phyloP scores from a whole-genome alignment of 2,888 invertebrate species.

The Sturmia bella region DNA sequence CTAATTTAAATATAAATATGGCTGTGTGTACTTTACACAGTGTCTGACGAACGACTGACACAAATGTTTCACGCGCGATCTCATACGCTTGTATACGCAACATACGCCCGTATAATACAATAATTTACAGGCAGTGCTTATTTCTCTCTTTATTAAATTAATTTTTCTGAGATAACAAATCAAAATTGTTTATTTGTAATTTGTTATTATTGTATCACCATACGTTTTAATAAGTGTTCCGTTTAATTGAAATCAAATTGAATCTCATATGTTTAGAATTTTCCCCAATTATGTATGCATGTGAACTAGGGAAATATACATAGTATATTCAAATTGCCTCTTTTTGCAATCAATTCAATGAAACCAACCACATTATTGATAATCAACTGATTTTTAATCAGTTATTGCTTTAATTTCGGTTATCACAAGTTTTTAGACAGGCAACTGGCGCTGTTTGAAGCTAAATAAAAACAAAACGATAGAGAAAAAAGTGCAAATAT shows the following conservation, averaged over 20 bases:
- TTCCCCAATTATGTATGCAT: neutral
- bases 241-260: no score
- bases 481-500: slow-evolving; percentile 2
- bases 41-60: slow-evolving; percentile 43
- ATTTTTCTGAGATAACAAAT: no score
- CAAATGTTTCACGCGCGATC: slow-evolving; percentile 11
- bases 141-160: no score
- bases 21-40: slow-evolving; percentile 51
- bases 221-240: no score
- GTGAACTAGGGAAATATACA: neutral
- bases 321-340: neutral
- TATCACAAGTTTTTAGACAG: slow-evolving; percentile 52
- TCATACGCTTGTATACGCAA: slow-evolving; percentile 47
- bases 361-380: slow-evolving; percentile 27
- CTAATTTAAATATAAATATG: slow-evolving; percentile 36
- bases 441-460: slow-evolving; percentile 39
- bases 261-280: no score
- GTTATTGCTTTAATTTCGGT: slow-evolving; percentile 31
- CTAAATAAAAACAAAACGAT: slow-evolving; percentile 3
- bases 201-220: no score
- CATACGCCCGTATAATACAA: slow-evolving; percentile 35
- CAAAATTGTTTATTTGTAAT: no score
- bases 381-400: slow-evolving; percentile 54
- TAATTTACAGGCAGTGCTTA: neutral
- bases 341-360: neutral